phyloP scores from a whole-genome alignment of 2,797 vertebrate genomes.

The Hirundo rustica region DNA sequence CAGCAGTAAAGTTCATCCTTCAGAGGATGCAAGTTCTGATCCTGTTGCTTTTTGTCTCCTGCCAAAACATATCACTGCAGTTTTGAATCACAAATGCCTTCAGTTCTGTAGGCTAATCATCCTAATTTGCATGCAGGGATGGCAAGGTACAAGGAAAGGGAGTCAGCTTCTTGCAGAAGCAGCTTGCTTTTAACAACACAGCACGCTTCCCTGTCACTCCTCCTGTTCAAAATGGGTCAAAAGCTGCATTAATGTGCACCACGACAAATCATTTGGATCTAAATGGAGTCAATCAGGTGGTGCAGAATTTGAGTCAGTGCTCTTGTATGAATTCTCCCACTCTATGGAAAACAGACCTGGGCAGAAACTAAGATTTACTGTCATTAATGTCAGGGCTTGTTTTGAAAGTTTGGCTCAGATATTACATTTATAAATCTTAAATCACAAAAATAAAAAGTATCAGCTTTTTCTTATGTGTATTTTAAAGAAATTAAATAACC shows the following conservation, averaged over 20 bases:
- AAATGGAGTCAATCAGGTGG: not conserved
- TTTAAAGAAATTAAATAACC: not conserved
- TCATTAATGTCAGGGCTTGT: not conserved
- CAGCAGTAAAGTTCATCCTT: not conserved
- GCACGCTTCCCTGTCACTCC: not conserved
- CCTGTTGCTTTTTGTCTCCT: not conserved
- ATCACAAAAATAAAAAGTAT: not conserved
- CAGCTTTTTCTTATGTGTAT: not conserved
- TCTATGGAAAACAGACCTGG: not conserved
- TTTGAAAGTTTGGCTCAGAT: not conserved
- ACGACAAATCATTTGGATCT: not conserved
- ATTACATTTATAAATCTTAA: not conserved
- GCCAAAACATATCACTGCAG: not conserved
- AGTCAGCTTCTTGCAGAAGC: not conserved
- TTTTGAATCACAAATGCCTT: not conserved
- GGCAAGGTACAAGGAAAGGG: not conserved
- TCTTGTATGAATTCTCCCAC: not conserved
- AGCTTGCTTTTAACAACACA: not conserved
- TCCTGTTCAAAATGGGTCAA: not conserved
- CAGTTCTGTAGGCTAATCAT: not conserved
- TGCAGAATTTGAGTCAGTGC: not conserved
- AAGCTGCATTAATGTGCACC: not conserved
- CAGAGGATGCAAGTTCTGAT: not conserved
- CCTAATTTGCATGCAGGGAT: not conserved
- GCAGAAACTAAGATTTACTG: not conserved